A percentile compares a stretch with the other conserved stretches of the same genome.
Evolutionary conservation across 2,888 invertebrate genomes (phyloP).

Genomic region (Nymphalis urticae): DNA sequence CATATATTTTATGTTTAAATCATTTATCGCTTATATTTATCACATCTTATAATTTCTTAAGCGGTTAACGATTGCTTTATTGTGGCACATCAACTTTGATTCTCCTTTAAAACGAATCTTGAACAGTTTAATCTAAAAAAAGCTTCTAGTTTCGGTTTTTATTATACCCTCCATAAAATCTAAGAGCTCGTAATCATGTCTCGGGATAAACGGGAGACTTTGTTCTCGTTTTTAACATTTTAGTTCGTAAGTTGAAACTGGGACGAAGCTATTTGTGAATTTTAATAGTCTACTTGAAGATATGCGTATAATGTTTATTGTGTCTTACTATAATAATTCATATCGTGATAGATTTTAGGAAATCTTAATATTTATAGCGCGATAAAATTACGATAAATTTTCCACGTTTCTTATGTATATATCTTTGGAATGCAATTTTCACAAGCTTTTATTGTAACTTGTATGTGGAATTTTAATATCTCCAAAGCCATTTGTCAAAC

Average conservation of each 20-base stretch:
- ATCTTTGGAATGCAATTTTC: too few species aligned
- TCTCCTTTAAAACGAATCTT: conserved; percentile 61
- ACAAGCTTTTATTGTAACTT: too few species aligned
- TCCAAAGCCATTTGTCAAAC: too few species aligned
- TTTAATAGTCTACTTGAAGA: conserved; percentile 54
- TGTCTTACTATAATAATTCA: conserved; percentile 24
- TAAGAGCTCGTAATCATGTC: conserved; percentile 63
- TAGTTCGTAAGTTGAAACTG: conserved; percentile 50
- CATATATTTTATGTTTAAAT: conserved; percentile 16
- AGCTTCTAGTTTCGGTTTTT: conserved; percentile 66
- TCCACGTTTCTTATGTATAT: neutral
- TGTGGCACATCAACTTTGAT: conserved; percentile 50
- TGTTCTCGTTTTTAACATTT: conserved; percentile 55
- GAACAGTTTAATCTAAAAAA: conserved; percentile 62
- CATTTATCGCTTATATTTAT: conserved; percentile 30
- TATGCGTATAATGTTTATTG: conserved; percentile 40
- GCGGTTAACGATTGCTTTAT: conserved; percentile 54
- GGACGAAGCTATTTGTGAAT: conserved; percentile 62
- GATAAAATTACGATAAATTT: conserved; percentile 19
- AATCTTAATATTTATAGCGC: conserved; percentile 20
- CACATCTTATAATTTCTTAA: conserved; percentile 40
- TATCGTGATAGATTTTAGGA: conserved; percentile 29
- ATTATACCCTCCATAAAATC: conserved; percentile 66
- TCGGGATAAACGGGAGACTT: conserved; percentile 45
- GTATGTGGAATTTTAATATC: too few species aligned